These are phyloP conservation scores for Bubalus kerabau DNA, from an alignment of 2,113 vertebrate species.

Conservation along the genomic window DNA sequence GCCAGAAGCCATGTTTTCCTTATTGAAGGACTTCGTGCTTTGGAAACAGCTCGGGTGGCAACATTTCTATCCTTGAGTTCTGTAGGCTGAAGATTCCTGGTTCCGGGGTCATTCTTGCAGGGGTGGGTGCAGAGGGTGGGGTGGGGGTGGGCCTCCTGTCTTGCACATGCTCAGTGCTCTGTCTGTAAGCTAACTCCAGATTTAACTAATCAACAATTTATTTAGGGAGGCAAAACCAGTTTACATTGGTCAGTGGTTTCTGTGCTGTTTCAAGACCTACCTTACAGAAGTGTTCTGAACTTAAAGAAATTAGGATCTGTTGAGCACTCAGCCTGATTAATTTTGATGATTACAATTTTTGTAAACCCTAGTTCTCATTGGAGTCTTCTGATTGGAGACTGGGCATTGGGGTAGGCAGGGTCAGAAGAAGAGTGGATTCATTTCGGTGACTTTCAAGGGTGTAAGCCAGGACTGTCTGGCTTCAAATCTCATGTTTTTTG, in stretches of 20 bases:
- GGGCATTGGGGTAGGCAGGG: not conserved
- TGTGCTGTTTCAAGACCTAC: not conserved
- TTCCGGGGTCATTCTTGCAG: not conserved
- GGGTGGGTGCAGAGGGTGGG: not conserved
- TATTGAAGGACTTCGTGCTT: not conserved
- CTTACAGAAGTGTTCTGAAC: not conserved
- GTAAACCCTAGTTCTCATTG: not conserved
- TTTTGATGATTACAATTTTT: not conserved
- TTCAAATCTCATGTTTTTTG: not conserved
- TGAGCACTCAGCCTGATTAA: not conserved
- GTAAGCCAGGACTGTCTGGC: not conserved
- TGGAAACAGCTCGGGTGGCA: not conserved
- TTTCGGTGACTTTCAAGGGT: not conserved
- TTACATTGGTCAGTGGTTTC: not conserved
- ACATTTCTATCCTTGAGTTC: not conserved
- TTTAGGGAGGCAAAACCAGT: not conserved
- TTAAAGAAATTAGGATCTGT: not conserved
- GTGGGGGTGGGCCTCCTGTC: accelerated
- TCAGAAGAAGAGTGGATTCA: not conserved
- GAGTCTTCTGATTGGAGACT: not conserved
- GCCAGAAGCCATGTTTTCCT: not conserved
- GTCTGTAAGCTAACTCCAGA: not conserved
- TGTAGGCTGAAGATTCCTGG: not conserved
- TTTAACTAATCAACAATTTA: not conserved
- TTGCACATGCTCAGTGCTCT: not conserved